Evolutionary conservation across 2,113 vertebrate genomes (phyloP), one percentile per base, ranked within the genome.

Genomic region (Fukomys damarensis): DNA sequence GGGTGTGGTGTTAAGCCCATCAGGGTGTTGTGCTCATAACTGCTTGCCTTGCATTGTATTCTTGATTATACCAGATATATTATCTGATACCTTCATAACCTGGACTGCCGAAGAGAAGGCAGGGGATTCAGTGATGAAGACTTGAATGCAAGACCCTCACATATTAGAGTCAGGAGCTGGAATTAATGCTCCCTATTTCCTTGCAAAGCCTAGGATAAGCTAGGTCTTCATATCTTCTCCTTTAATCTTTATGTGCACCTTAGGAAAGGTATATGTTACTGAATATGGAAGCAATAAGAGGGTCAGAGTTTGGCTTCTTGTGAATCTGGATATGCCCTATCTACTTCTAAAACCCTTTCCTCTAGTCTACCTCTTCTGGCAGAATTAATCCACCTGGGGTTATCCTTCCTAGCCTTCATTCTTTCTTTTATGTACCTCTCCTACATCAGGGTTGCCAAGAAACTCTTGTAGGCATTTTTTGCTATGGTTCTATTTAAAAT

Each of bases 401-500:
- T n/a, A 9, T 2, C 22, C 7, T 65, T 46, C 2, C 1, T 3
- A 20, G 0, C 3, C n/a, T 61, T 30, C 14, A 14, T 93, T 26
- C 32, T 16, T 83, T 11, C 22, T 76, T 46, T 24, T 7, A 6
- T 52, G 19, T 0, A 14, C n/a, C 30, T 81, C 46, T 72, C 77
- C 66, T 35, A 52, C 16, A 54, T 8, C 24, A 41, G 17, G 65
- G 72, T 7, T 82, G 30, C 74, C 6, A 70, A 77, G 52, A 95
- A 82, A 77, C 74, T 77, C 16, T 58, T 30, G 24, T 22, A 43
- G 52, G 43, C 28, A 1, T 92, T 88, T 92, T 32, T 86, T 93
- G 58, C 91, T 94, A 17, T 35, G 54, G 59, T 52, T 89, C 52
- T 91, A 24, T 66, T 90, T 66, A 88, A 94, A 74, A 93, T 87